Percentiles rank a stretch among this genome's conserved stretches.
Conservation (phyloP, 2,113 vertebrate genomes). For the Rhea pennata region DNA sequence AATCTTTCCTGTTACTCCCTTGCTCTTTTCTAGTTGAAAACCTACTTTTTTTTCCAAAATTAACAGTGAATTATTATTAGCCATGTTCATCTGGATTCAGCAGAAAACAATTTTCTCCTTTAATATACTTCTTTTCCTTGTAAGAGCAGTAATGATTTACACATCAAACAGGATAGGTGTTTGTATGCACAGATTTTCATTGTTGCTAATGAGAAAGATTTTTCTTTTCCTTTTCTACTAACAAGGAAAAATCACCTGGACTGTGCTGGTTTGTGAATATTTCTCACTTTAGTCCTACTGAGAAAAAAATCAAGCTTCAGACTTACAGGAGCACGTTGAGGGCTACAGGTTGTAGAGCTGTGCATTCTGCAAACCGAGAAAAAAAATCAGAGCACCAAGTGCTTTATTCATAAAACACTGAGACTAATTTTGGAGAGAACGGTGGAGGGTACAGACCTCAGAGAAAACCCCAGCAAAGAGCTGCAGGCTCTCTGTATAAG, state of each 20-base stretch:
- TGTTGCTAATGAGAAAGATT: background rate
- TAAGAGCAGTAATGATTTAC: background rate
- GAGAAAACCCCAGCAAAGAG: background rate
- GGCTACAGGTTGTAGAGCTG: background rate
- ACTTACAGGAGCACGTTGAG: background rate
- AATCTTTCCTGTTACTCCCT: background rate
- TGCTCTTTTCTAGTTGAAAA: background rate
- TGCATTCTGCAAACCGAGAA: background rate
- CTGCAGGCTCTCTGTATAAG: background rate
- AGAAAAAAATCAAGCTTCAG: background rate
- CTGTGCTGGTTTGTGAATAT: background rate
- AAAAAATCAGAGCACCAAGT: background rate
- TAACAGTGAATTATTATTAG: background rate
- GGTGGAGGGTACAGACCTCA: background rate
- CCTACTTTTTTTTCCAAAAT: background rate
- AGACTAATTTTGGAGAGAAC: background rate
- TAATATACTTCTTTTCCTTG: background rate
- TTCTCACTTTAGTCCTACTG: background rate
- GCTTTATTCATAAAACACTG: background rate
- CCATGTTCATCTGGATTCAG: background rate
- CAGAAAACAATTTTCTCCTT: background rate
- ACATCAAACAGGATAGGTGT: background rate
- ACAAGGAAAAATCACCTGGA: background rate
- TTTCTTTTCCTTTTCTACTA: background rate
- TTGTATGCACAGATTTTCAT: background rate